These are phyloP conservation scores for Benthosema pterotum DNA, from an alignment of 2,797 vertebrate species.

Conservation along the genomic window DNA sequence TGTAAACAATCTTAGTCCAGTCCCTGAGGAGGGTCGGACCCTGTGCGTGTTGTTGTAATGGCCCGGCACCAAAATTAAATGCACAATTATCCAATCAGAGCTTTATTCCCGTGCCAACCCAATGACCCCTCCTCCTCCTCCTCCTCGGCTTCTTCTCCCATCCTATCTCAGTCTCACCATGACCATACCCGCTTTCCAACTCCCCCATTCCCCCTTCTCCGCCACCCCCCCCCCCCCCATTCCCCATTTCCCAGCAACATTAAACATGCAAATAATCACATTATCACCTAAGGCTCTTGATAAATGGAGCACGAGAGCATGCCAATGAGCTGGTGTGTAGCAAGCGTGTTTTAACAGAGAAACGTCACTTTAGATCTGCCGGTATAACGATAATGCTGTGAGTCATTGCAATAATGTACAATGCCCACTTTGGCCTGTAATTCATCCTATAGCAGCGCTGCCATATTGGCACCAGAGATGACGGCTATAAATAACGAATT, in stretches of 20 bases:
- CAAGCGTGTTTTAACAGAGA: constrained; percentile 69
- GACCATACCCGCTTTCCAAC: neutral
- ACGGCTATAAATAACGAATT: constrained; percentile 60
- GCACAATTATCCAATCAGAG: constrained; percentile 53
- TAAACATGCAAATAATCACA: constrained; percentile 72
- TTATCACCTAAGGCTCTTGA: constrained; percentile 59
- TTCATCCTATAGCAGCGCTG: constrained; percentile 48
- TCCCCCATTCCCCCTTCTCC: constrained; percentile 11
- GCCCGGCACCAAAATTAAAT: constrained; percentile 51
- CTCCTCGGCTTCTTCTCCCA: constrained; percentile 16
- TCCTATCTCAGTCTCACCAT: constrained; percentile 18
- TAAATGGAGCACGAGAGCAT: constrained; percentile 57
- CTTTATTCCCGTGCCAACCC: constrained; percentile 10
- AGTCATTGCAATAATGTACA: constrained; percentile 12
- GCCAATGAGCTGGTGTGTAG: constrained; percentile 49
- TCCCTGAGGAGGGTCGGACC: constrained; percentile 52
- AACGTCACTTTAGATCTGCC: constrained; percentile 38
- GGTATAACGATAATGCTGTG: constrained; percentile 15
- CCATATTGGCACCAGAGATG: constrained; percentile 44
- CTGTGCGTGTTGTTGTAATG: constrained; percentile 41
- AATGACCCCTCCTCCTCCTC: neutral
- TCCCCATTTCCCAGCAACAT: constrained; percentile 41
- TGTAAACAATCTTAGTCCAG: constrained; percentile 50
- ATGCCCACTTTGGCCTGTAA: constrained; percentile 46
- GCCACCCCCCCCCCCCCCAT: constrained; percentile 18